Evolutionary conservation across 2,113 vertebrate genomes (phyloP).

Genomic region (Gallinago jamesoni): DNA sequence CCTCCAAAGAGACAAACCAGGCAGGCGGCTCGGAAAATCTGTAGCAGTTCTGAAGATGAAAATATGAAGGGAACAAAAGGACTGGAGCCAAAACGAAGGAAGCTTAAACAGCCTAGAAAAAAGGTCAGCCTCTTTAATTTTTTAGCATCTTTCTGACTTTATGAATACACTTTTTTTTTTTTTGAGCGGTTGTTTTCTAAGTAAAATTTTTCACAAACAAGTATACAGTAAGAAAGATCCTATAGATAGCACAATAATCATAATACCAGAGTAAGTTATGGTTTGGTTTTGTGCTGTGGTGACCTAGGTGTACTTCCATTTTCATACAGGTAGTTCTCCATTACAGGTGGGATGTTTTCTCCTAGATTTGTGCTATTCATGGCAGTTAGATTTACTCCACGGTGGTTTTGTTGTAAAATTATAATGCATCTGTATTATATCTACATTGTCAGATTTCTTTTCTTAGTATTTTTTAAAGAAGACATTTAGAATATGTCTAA

Average conservation of each 20-base stretch:
- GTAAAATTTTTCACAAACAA: not conserved
- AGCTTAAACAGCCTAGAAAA: conserved; percentile 87
- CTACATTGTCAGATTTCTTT: not conserved
- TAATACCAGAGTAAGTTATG: not conserved
- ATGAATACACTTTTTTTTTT: not conserved
- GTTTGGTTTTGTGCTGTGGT: not conserved
- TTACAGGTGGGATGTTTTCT: not conserved
- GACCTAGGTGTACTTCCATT: not conserved
- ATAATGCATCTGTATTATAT: not conserved
- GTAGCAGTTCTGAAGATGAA: conserved; percentile 95
- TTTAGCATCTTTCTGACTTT: not conserved
- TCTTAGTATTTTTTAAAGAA: not conserved
- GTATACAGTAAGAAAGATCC: not conserved
- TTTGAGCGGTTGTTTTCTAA: not conserved
- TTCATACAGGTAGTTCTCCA: not conserved
- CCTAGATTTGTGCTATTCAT: not conserved
- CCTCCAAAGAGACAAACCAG: conserved; percentile 92
- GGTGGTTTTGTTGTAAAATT: not conserved
- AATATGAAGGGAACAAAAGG: conserved; percentile 77
- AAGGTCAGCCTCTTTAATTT: conserved; percentile 72
- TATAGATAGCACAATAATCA: not conserved
- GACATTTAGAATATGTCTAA: not conserved
- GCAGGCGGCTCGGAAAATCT: conserved; percentile 81
- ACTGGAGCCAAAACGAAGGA: conserved; percentile 81
- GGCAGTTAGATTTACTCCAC: not conserved